Percentiles rank a stretch among this genome's conserved stretches.
These are phyloP conservation scores for Pseudopleuronectes americanus DNA, from an alignment of 2,797 vertebrate genomes.

Conservation along the genomic window DNA sequence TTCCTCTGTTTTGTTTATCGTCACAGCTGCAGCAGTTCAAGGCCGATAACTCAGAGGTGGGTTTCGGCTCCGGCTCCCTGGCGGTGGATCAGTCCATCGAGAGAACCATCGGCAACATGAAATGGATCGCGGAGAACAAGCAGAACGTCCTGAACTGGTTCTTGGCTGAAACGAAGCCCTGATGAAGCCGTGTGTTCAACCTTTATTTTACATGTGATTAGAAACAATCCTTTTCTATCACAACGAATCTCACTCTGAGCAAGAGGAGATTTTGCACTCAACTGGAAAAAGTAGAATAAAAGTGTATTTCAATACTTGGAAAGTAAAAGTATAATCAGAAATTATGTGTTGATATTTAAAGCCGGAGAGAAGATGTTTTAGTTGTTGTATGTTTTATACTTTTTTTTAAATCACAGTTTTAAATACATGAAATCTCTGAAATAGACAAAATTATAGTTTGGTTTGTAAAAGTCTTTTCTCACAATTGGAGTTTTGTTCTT, in stretches of 20 bases:
- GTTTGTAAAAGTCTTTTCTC: neutral
- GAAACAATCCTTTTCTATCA: too few relatives aligned
- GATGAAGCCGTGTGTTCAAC: neutral
- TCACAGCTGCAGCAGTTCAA: conserved; percentile 89
- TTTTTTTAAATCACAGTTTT: neutral
- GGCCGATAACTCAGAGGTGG: conserved; percentile 76
- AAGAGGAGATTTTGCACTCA: neutral
- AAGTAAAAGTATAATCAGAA: neutral
- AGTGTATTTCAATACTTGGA: neutral
- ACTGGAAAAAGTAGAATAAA: neutral
- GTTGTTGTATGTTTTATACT: conserved; percentile 9
- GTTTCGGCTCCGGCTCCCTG: conserved; percentile 91
- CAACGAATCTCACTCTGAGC: neutral
- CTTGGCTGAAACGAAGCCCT: rapidly evolving
- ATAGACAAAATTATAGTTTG: too few relatives aligned
- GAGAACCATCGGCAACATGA: conserved; percentile 89
- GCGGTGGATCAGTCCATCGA: conserved; percentile 94
- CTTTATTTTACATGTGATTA: neutral
- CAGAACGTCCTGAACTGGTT: conserved; percentile 82
- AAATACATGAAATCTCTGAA: neutral
- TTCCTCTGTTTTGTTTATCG: neutral
- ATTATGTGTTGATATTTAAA: neutral
- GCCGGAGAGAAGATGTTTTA: neutral
- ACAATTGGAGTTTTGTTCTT: neutral
- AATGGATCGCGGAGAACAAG: conserved; percentile 89